Evolutionary conservation across 1,140 invertebrate species (phyloP), one percentile per base, ranked within the genome.

Genomic region (Rhyacophila brunnea): DNA sequence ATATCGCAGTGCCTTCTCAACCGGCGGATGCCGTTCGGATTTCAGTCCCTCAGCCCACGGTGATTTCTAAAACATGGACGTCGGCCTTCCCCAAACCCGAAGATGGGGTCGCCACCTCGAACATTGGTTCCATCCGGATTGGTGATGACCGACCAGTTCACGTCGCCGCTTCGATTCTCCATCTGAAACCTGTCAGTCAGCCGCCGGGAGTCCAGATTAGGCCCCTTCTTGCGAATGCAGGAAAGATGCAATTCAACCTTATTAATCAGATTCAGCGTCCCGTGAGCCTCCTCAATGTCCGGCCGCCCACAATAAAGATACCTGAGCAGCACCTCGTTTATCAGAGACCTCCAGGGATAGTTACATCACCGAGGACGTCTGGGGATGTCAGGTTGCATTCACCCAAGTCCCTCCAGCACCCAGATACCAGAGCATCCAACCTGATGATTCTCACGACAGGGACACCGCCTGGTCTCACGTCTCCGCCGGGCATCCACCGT

Each of bases 251-350:
- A 62, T 58, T 73, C 51, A 71, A 77, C 67, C 74, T 79, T 13
- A 74, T 79, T 14, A 78, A 78, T 70, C 74, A 77, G 53, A 69
- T 76, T 14, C 74, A 75, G 47, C 70, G 74, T 57, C 70, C 72
- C 20, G 42, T 45, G 1, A 70, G 71, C 62, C 60, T 68, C 5
- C 66, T 74, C 13, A 74, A 70, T 58, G 75, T 80, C 69, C 81
- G 81, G 63, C 80, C 81, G 28, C 81, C 81, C 2, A 81, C 80
- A 1, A 83, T 83, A 28, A 82, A 79, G 66, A 83, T 83, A 67
- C 81, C 81, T 11, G 81, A 83, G 36, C 71, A 71, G 38, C 79
- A 83, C 66, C 77, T 82, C 56, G 68, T 81, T 42, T 80, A 81
- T 66, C 80, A 81, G 66, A 78, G 77, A 55, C 76, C 70, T 46